Evolutionary conservation across 1,140 invertebrate genomes (phyloP), one percentile per base, ranked within the genome.

Genomic region (Harpegnathos saltator): DNA sequence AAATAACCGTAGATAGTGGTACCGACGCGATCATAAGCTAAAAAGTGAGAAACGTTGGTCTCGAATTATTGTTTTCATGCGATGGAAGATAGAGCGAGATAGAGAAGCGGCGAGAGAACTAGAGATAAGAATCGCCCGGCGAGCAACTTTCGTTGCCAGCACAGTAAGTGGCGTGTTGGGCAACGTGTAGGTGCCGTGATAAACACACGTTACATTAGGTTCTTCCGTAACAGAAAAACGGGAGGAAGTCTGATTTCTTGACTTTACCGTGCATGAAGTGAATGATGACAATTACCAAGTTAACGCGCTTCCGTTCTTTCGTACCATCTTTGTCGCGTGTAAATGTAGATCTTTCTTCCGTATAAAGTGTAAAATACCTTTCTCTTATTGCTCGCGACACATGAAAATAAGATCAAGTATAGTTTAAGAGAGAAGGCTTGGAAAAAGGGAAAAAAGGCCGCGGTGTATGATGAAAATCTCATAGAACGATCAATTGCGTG

Each of bases 141-240:
- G 59, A 85, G 74, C 86, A 84, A 86, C 83, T 83, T 90, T 86
- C 81, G 78, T 83, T 89, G 86, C 68, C 85, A 83, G 85, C 87
- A 82, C 89, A 72, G 85, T 87, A 87, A 85, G 88, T 89, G 84
- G 89, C 87, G 72, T 88, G 78, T 83, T 65, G 74, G 73, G 73
- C 56, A 83, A 82, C 74, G 59, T 56, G 50, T 77, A 73, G 48
- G 72, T 83, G 83, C 68, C 73, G 82, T 75, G 85, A 89, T 91
- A 90, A 89, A 87, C 90, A 91, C 77, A 82, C 89, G 90, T 91
- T 90, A 85, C 87, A 84, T 85, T 86, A 90, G 85, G n/a, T 82
- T 81, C 84, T 58, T 63, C 48, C 63, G 81, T 38, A 65, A 26
- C 77, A 86, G 83, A 91, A 85, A 91, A 89, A 90, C 89, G 86